Evolutionary conservation across 64 coral and sea anemone genomes (phyloP).

Genomic region (Stylophora pistillata): DNA sequence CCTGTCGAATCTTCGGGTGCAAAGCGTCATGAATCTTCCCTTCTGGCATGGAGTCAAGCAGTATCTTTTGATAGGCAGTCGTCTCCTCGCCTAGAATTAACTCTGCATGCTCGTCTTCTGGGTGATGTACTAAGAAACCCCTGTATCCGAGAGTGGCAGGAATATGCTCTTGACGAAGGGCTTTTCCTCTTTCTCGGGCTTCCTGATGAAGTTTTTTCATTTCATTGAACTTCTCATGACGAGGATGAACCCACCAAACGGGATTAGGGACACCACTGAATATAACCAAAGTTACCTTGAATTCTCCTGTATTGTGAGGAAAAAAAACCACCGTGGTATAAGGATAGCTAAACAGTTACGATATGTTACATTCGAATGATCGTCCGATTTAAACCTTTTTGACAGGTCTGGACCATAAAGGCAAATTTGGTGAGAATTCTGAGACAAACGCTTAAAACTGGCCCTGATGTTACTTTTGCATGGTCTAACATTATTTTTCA

Average conservation of each 20-base stretch:
- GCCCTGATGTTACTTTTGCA: no score
- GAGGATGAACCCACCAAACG: not conserved
- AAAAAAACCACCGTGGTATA: no score
- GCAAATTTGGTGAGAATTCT: no score
- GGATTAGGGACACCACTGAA: conserved; percentile 25
- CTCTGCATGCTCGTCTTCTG: conserved; percentile 17
- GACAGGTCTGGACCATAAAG: no score
- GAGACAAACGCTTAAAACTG: no score
- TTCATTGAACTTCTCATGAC: not conserved
- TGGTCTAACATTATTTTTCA: no score
- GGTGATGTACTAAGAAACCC: conserved; percentile 23
- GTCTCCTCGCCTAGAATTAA: conserved; percentile 33
- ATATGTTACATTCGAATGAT: no score
- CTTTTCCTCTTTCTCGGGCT: not conserved
- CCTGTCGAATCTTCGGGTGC: no score
- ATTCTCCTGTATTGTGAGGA: not conserved
- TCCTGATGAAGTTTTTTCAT: not conserved
- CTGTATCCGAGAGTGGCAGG: conserved; percentile 32
- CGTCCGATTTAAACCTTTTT: no score
- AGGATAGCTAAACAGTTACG: no score
- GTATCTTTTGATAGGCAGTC: not conserved
- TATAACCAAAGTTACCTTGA: not conserved
- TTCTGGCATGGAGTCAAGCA: conserved; percentile 48
- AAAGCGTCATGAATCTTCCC: not conserved
- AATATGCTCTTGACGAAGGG: conserved; percentile 9